Evolutionary conservation across 1,140 invertebrate genomes (phyloP), one percentile per base, ranked within the genome.

Genomic region (Centruroides vittatus): DNA sequence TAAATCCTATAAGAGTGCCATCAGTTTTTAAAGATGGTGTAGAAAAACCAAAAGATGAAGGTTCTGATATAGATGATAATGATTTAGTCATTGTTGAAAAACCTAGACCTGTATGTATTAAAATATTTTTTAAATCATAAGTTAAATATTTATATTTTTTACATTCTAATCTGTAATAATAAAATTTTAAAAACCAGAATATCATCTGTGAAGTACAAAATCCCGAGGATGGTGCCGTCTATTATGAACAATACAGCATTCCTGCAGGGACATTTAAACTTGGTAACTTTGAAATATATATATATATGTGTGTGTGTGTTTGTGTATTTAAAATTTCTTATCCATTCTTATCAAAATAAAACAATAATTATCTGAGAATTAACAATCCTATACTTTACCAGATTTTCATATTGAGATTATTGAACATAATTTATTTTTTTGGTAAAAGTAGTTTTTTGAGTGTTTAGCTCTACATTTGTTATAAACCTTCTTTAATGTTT

Each of bases 1-100:
- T 94, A 4, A 85, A 89, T 69, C 84, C 89, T 0, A 88, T 89
- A 67, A 78, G 93, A 50, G 87, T 94, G 0, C 88, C 92, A 70
- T 96, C 93, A 0, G 88, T 97, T 5, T 98, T 95, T 75, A 83
- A 89, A 67, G 89, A 95, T 73, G 80, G 91, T 53, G 80, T 92
- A 6, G 87, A 90, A 68, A 91, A 93, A 64, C 86, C 90, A 66
- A 91, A 92, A 70, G 89, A 93, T 70, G 90, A 94, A 71, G 79
- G 91, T 4, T 86, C 86, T 3, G 88, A 91, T 59, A 48, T 52
- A 23, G 59, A 62, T 58, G 64, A 65, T 12, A 54, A 60, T 6
- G 61, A 65, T 57, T 52, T 65, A 41, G 59, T 56, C 53, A 58
- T 65, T 23, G 35, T 65, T 12, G 34, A 35, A 2, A 65, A 61